phyloP scores from a whole-genome alignment of 2,113 vertebrate genomes.

The Phalacrocorax carbo region DNA sequence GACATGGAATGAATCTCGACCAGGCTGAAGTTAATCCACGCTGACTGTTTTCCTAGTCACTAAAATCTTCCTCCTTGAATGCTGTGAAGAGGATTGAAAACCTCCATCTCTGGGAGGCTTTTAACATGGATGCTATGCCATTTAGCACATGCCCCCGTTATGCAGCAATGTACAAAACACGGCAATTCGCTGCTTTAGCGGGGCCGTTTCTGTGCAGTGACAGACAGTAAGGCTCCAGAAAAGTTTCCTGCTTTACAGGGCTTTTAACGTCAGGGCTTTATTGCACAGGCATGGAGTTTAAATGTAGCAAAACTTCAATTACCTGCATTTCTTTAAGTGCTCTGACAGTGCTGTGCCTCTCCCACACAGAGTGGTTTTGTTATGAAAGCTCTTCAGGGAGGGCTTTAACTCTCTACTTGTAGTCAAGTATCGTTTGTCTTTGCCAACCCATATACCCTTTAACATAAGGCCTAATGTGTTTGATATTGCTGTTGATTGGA shows the following conservation, averaged over 20 bases:
- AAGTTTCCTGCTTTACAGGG: not conserved
- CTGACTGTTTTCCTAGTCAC: not conserved
- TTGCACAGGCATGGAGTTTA: not conserved
- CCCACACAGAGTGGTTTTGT: conserved; percentile 11
- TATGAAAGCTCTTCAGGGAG: not conserved
- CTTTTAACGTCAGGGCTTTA: not conserved
- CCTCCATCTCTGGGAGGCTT: not conserved
- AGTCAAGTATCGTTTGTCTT: not conserved
- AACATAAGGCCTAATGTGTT: conserved; percentile 2
- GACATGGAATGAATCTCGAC: rapidly evolving
- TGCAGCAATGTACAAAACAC: not conserved
- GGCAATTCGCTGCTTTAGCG: not conserved
- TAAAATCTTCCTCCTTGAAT: not conserved
- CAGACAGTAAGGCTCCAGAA: not conserved
- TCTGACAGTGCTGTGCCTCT: not conserved
- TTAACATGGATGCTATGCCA: not conserved
- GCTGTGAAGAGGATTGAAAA: not conserved
- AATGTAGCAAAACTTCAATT: conserved; percentile 25
- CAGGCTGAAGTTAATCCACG: rapidly evolving
- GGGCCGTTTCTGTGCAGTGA: not conserved
- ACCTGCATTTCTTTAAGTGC: conserved; percentile 11
- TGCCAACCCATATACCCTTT: not conserved
- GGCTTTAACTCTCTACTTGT: not conserved
- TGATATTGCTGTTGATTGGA: not conserved
- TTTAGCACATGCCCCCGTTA: not conserved